phyloP scores from a whole-genome alignment of 2,888 invertebrate genomes.

The Plemyria rubiginata region DNA sequence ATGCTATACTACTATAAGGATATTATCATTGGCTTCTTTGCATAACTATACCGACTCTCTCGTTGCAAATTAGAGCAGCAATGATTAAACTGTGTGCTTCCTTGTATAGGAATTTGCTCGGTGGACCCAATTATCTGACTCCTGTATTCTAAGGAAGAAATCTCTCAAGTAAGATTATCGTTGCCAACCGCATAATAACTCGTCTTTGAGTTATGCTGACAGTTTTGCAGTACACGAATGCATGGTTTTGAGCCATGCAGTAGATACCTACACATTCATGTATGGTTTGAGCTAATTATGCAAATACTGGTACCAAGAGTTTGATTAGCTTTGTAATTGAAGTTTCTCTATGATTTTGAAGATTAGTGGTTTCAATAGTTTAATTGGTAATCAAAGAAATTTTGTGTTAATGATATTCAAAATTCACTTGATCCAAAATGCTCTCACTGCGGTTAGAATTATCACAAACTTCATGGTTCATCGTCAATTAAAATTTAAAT shows the following conservation, averaged over 20 bases:
- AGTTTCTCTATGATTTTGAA: too few relatives aligned
- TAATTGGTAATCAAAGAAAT: too few relatives aligned
- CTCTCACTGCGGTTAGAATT: too few relatives aligned
- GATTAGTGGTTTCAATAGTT: too few relatives aligned
- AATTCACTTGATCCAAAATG: too few relatives aligned
- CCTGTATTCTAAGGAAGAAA: constrained; percentile 1
- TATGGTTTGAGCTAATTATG: too few relatives aligned
- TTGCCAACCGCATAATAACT: not conserved
- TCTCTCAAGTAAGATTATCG: not conserved
- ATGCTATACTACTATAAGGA: not conserved
- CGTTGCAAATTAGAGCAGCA: constrained; percentile 2
- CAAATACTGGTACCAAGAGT: too few relatives aligned
- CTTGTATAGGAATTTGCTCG: constrained; percentile 11
- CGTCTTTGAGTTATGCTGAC: constrained; percentile 1
- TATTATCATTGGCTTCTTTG: constrained; percentile 1
- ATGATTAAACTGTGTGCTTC: constrained; percentile 13
- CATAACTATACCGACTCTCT: constrained; percentile 4
- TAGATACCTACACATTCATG: too few relatives aligned
- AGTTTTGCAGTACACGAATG: not conserved
- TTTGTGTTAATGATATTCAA: too few relatives aligned
- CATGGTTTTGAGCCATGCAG: not conserved
- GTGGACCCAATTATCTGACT: constrained; percentile 14
- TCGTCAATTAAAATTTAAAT: too few relatives aligned
- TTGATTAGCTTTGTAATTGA: too few relatives aligned
- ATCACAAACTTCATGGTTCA: too few relatives aligned